Conservation (phyloP, 2,888 invertebrate species). For the Portevinia maculata region DNA sequence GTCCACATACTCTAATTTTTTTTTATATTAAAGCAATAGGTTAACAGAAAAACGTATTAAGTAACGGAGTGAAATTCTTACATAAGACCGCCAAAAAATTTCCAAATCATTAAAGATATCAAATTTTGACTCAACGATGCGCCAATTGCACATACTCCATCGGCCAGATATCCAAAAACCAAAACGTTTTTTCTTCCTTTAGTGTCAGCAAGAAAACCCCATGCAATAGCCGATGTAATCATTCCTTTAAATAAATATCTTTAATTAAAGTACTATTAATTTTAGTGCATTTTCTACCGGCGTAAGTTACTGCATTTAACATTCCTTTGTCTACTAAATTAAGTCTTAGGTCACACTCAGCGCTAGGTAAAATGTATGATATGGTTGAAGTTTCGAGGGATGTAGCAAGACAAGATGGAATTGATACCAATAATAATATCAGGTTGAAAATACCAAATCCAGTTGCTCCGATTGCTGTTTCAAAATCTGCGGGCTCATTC, state of each 20-base stretch:
- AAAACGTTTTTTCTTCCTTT: constrained; percentile 88
- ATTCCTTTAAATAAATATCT: constrained; percentile 84
- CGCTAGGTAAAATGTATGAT: constrained; percentile 89
- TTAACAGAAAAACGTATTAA: not conserved
- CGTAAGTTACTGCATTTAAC: constrained; percentile 88
- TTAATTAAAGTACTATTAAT: no score
- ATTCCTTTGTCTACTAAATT: constrained; percentile 88
- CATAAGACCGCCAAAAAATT: constrained; percentile 90
- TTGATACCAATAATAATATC: constrained; percentile 84
- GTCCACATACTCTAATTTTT: constrained; percentile 87
- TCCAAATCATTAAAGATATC: constrained; percentile 87
- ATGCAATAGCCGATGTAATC: constrained; percentile 89
- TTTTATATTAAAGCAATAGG: not conserved
- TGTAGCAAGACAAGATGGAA: constrained; percentile 87
- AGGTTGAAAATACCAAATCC: constrained; percentile 89
- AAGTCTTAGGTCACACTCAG: constrained; percentile 89
- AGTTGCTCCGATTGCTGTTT: constrained; percentile 87
- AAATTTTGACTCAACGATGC: constrained; percentile 87
- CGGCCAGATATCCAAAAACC: constrained; percentile 86
- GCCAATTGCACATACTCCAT: constrained; percentile 86
- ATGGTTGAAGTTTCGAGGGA: constrained; percentile 89
- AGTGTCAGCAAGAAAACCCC: constrained; percentile 91
- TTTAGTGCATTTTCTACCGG: constrained; percentile 83
- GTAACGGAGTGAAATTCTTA: constrained; percentile 83
- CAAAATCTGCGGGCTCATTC: constrained; percentile 85